Conservation (phyloP, 2,888 invertebrate species). For the Eupithecia dodoneata region DNA sequence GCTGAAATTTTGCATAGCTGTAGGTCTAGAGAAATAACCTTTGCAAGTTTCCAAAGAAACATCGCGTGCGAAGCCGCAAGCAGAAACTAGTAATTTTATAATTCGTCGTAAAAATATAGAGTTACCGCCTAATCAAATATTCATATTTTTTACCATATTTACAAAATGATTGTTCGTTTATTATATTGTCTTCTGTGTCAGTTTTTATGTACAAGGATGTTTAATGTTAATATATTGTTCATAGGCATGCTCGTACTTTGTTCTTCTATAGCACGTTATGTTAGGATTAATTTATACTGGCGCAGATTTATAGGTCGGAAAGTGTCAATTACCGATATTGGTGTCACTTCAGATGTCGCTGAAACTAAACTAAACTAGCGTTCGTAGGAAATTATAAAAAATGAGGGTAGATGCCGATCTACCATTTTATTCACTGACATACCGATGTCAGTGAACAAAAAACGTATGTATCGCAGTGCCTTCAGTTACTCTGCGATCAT, state of each 20-base stretch:
- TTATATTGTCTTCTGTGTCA: neutral
- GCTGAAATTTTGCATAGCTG: too few species aligned
- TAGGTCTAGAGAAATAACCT: too few species aligned
- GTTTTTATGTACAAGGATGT: neutral
- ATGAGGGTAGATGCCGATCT: too few species aligned
- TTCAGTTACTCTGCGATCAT: too few species aligned
- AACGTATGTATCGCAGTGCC: too few species aligned
- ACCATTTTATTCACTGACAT: too few species aligned
- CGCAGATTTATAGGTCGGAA: neutral
- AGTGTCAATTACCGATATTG: neutral
- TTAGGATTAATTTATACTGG: neutral
- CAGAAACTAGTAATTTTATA: neutral
- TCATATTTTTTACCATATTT: neutral
- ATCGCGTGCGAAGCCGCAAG: too few species aligned
- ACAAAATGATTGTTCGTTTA: neutral
- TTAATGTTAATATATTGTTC: neutral
- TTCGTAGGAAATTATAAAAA: too few species aligned
- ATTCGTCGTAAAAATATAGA: neutral
- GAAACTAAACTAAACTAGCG: too few species aligned
- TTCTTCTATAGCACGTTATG: neutral
- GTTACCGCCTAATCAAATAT: neutral
- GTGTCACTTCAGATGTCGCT: too few species aligned
- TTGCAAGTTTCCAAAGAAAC: too few species aligned
- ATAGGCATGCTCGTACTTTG: neutral
- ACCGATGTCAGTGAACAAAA: too few species aligned